These are phyloP conservation scores for Coluber constrictor DNA, from an alignment of 2,797 vertebrate genomes.

Conservation along the genomic window DNA sequence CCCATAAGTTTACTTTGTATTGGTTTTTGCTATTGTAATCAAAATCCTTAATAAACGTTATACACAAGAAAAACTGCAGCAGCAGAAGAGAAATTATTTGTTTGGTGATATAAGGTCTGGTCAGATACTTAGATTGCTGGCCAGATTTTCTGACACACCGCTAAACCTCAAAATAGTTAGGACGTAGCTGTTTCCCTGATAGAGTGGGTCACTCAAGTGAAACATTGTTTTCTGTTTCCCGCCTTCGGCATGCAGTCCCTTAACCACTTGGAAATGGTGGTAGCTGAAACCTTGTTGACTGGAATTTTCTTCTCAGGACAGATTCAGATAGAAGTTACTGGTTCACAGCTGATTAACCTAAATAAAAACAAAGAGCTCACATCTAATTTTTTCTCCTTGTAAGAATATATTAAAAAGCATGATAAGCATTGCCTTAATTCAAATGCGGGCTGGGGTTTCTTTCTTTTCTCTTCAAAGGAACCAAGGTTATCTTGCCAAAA, in stretches of 20 bases:
- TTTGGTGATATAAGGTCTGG: not conserved
- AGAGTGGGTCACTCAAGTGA: not conserved
- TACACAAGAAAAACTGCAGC: not conserved
- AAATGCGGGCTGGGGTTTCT: not conserved
- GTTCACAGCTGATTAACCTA: not conserved
- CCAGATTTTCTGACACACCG: not conserved
- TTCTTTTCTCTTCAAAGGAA: not conserved
- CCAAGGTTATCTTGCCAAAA: not conserved
- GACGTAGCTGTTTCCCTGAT: not conserved
- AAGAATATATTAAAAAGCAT: not conserved
- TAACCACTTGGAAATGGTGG: not conserved
- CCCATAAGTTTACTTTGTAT: not conserved
- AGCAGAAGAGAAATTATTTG: not conserved
- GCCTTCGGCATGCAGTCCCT: not conserved
- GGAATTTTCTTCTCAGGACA: not conserved
- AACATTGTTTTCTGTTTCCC: not conserved
- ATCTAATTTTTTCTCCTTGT: not conserved
- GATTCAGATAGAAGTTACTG: not conserved
- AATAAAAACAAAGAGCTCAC: not conserved
- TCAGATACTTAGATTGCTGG: not conserved
- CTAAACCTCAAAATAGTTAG: not conserved
- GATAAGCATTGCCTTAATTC: not conserved
- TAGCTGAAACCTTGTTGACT: not conserved
- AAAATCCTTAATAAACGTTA: not conserved
- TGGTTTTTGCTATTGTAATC: not conserved